These are phyloP conservation scores for Drosophila parthenogenetica DNA, from an alignment of 2,888 invertebrate genomes.

Conservation along the genomic window DNA sequence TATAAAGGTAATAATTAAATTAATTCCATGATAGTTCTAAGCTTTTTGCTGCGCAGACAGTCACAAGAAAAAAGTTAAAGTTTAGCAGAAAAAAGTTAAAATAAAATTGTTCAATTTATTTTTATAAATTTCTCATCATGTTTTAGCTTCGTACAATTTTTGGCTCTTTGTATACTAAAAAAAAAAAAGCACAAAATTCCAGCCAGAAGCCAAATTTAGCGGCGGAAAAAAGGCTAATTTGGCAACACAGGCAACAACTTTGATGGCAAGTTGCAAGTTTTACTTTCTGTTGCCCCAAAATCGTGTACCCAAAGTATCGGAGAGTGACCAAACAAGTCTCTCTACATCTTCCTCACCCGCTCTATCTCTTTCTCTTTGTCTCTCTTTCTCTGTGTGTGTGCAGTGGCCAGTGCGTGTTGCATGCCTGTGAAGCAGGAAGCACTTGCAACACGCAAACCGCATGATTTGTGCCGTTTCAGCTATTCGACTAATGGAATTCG, in stretches of 20 bases:
- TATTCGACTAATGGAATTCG: slow-evolving; percentile 72
- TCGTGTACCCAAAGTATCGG: slow-evolving; percentile 47
- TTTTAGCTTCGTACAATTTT: too few species aligned
- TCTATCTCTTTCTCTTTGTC: slow-evolving; percentile 20
- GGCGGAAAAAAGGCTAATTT: too few species aligned
- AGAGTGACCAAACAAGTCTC: slow-evolving; percentile 68
- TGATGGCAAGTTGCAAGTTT: slow-evolving; percentile 45
- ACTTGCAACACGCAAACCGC: slow-evolving; percentile 75
- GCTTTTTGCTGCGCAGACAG: too few species aligned
- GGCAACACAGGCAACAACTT: slow-evolving; percentile 10
- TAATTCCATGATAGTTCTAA: too few species aligned
- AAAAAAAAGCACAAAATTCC: too few species aligned
- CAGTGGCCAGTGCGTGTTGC: slow-evolving; percentile 68
- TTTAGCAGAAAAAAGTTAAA: too few species aligned
- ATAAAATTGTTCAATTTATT: too few species aligned
- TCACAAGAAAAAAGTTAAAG: too few species aligned
- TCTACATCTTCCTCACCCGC: not conserved
- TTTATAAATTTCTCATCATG: too few species aligned
- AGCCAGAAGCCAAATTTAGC: too few species aligned
- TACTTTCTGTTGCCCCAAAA: slow-evolving; percentile 72
- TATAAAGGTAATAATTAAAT: too few species aligned
- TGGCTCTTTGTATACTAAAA: too few species aligned
- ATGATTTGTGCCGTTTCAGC: slow-evolving; percentile 62
- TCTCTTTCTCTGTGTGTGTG: not conserved
- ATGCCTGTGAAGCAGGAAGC: slow-evolving; percentile 72